Evolutionary conservation across 2,888 invertebrate genomes (phyloP).

Genomic region (Xanthorhoe spadicearia): DNA sequence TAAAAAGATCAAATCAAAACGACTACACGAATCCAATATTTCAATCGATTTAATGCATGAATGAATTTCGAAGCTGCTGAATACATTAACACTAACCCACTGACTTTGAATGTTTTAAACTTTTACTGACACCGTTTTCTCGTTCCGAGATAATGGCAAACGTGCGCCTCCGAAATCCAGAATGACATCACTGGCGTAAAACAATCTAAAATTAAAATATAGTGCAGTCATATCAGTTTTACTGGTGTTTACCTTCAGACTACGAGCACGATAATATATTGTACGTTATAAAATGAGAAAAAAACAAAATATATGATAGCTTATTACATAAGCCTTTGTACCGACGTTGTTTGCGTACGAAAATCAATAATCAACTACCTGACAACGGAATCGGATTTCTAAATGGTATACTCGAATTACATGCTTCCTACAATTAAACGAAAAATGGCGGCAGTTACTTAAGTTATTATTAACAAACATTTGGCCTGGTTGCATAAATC

Average conservation of each 20-base stretch:
- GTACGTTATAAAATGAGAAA: conserved; percentile 3
- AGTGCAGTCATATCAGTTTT: conserved; percentile 44
- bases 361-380: conserved; percentile 46
- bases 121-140: conserved; percentile 36
- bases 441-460: conserved; percentile 51
- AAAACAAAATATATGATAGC: conserved; percentile 12
- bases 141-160: conserved; percentile 20
- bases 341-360: conserved; percentile 45
- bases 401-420: conserved; percentile 53
- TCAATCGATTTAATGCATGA: conserved; percentile 14
- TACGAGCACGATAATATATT: conserved; percentile 10
- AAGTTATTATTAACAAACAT: conserved; percentile 51
- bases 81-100: conserved; percentile 50
- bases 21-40: conserved; percentile 2
- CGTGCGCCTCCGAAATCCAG: conserved; percentile 38
- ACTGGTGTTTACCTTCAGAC: conserved; percentile 40
- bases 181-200: conserved; percentile 57
- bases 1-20: conserved; percentile 15
- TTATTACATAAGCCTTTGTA: conserved; percentile 10
- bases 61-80: conserved; percentile 22
- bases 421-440: conserved; percentile 55
- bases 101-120: conserved; percentile 41
- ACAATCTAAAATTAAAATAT: conserved; percentile 53
- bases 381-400: conserved; percentile 53
- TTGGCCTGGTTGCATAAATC: conserved; percentile 43